These are phyloP conservation scores for Urocitellus parryii DNA, from an alignment of 2,113 vertebrate species.

Conservation along the genomic window DNA sequence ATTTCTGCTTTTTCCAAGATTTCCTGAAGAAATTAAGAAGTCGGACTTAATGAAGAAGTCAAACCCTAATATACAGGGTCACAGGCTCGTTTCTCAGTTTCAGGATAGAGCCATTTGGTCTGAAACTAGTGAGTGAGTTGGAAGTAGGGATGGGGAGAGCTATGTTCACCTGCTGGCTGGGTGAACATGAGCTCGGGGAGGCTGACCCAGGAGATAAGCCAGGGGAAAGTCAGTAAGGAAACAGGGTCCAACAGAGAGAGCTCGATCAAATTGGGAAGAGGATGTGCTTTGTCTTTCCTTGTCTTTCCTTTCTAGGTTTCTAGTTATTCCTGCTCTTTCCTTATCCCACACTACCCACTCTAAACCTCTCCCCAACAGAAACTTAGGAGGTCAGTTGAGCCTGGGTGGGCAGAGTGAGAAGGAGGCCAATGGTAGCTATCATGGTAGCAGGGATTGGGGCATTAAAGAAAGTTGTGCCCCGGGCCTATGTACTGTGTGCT, in stretches of 20 bases:
- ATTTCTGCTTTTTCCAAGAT: neutral
- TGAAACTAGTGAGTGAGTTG: neutral
- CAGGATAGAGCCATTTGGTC: neutral
- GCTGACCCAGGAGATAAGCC: too few relatives aligned
- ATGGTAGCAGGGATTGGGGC: rapidly evolving
- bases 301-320: neutral
- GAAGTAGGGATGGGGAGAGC: neutral
- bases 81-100: neutral
- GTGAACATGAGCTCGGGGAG: rapidly evolving
- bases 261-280: neutral
- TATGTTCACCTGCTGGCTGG: rapidly evolving
- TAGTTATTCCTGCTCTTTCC: neutral
- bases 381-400: neutral
- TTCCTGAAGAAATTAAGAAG: neutral
- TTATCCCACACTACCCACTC: neutral
- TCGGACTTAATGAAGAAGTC: neutral
- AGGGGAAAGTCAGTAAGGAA: neutral
- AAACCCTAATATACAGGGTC: neutral
- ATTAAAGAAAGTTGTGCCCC: neutral
- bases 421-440: neutral
- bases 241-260: neutral
- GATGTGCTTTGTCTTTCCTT: neutral
- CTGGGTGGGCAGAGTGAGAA: neutral
- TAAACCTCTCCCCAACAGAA: neutral
- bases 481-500: neutral